Percentiles rank a stretch among this genome's conserved stretches.
Conservation (phyloP, 2,113 vertebrate species). For the Grallaria varia region DNA sequence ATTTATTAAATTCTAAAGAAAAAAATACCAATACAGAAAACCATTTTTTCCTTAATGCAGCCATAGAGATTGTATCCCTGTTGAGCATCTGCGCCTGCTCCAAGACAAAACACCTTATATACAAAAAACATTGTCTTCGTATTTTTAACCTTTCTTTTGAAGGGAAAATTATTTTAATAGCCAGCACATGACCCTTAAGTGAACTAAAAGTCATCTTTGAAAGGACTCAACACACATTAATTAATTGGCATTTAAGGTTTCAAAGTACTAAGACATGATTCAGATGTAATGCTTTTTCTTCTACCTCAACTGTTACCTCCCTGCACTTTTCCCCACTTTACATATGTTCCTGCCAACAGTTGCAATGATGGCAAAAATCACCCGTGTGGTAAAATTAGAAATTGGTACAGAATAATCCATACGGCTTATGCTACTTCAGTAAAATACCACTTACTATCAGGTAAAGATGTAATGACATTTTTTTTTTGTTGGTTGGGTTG, state of each 20-base stretch:
- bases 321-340: not conserved
- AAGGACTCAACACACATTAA: not conserved
- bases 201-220: not conserved
- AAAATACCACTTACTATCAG: not conserved
- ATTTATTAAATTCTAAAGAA: slow-evolving; percentile 83
- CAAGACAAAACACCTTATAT: not conserved
- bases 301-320: not conserved
- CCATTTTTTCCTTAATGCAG: slow-evolving; percentile 51
- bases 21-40: slow-evolving; percentile 81
- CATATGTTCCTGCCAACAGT: not conserved
- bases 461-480: not conserved
- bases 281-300: not conserved
- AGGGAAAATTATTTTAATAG: not conserved
- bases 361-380: not conserved
- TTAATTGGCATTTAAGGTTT: not conserved
- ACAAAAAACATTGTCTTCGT: not conserved
- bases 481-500: not conserved
- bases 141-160: not conserved
- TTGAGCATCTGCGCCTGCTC: not conserved
- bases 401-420: not conserved
- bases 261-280: not conserved
- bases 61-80: not conserved
- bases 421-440: not conserved
- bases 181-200: not conserved
- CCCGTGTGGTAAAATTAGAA: not conserved